These are phyloP conservation scores for Phorcus lineatus DNA, from an alignment of 2,888 invertebrate genomes.

Conservation along the genomic window DNA sequence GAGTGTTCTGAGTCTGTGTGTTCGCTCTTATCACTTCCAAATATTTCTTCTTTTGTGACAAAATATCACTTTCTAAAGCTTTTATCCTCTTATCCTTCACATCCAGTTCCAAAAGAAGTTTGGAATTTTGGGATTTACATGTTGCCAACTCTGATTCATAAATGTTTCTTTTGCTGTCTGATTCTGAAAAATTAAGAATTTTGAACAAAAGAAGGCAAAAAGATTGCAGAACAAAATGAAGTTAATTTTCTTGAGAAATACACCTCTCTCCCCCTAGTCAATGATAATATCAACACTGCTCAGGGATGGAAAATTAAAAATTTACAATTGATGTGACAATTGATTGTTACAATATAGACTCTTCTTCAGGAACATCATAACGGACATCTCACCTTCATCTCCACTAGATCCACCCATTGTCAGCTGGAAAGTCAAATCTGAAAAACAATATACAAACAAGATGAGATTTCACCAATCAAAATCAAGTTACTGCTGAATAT, in stretches of 20 bases:
- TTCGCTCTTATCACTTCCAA: constrained; percentile 30
- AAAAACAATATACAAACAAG: constrained; percentile 38
- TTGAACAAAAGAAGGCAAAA: neutral
- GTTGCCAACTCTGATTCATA: neutral
- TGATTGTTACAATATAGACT: neutral
- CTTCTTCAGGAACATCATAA: neutral
- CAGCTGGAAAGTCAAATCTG: constrained; percentile 72
- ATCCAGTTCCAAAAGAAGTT: neutral
- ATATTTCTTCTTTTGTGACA: constrained; percentile 26
- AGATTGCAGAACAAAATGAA: neutral
- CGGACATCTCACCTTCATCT: neutral
- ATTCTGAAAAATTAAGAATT: neutral
- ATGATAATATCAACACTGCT: no score
- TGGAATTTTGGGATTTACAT: neutral
- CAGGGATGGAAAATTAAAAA: no score
- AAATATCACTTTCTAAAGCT: constrained; percentile 6
- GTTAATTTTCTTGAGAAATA: no score
- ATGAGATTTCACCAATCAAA: neutral
- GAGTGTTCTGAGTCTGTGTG: constrained; percentile 51
- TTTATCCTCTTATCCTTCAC: constrained; percentile 23
- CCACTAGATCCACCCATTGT: constrained; percentile 66
- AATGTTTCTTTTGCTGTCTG: neutral
- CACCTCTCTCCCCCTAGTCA: no score
- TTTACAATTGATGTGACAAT: neutral
- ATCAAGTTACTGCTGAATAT: no score